A percentile compares a stretch with the other conserved stretches of the same genome.
Evolutionary conservation across 2,113 vertebrate species (phyloP).

Genomic region (Eretmochelys imbricata): DNA sequence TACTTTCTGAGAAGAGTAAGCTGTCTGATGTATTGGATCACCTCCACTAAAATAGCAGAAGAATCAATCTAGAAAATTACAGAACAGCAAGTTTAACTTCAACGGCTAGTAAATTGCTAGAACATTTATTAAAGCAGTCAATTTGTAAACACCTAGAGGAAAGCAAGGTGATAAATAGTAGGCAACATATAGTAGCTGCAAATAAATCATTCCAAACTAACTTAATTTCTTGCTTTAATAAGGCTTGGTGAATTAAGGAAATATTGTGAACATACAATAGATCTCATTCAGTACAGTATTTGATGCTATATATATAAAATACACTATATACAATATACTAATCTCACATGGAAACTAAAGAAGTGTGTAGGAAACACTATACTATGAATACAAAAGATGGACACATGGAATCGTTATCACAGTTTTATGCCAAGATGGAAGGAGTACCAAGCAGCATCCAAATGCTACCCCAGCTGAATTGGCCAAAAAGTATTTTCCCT

Average conservation of each 20-base stretch:
- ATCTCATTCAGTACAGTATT: not conserved
- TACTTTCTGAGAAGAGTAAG: conserved; percentile 5
- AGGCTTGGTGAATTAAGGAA: conserved; percentile 43
- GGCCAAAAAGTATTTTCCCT: not conserved
- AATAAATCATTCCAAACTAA: conserved; percentile 56
- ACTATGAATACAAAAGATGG: not conserved
- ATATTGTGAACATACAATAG: conserved; percentile 5
- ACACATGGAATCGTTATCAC: not conserved
- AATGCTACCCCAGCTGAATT: not conserved
- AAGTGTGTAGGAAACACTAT: not conserved
- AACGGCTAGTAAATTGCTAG: conserved; percentile 50
- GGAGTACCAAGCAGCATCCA: not conserved
- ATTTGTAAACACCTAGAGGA: conserved; percentile 46
- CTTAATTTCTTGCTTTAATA: conserved; percentile 60
- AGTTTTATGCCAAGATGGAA: not conserved
- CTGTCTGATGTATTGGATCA: conserved; percentile 39
- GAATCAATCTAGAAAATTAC: conserved; percentile 61
- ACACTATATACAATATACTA: not conserved
- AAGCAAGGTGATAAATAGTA: conserved; percentile 59
- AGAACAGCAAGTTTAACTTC: conserved; percentile 61
- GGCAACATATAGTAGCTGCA: not conserved
- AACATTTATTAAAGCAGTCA: conserved; percentile 63
- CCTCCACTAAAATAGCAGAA: conserved; percentile 32
- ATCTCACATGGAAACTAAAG: conserved; percentile 9
- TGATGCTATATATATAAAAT: not conserved